phyloP scores from a whole-genome alignment of 2,797 vertebrate genomes.

The Labeo calbasu region DNA sequence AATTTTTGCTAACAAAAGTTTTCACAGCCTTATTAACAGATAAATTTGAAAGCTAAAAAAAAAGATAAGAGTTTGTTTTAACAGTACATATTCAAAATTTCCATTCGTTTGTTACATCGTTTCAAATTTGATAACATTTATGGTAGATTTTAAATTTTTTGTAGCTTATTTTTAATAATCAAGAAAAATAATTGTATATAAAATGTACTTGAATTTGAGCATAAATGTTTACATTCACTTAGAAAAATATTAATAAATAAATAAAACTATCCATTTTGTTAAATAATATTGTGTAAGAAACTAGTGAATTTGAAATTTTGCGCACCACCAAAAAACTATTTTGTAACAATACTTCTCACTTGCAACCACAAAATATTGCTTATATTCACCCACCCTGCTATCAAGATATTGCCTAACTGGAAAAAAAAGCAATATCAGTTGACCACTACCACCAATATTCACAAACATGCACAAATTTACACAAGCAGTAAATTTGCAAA shows the following conservation, averaged over 20 bases:
- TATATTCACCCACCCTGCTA: not conserved
- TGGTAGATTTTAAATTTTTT: not conserved
- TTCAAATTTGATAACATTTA: no score
- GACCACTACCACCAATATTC: not conserved
- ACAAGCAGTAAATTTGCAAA: not conserved
- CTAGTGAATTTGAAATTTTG: not conserved
- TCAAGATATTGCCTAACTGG: not conserved
- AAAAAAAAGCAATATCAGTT: not conserved
- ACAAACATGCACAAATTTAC: not conserved
- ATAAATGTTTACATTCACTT: not conserved
- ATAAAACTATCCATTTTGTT: no score
- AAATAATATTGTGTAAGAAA: not conserved
- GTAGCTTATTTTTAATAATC: not conserved
- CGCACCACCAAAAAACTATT: not conserved
- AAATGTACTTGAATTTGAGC: not conserved
- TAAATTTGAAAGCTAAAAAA: not conserved
- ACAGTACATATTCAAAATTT: not conserved
- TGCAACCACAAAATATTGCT: not conserved
- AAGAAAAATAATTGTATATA: not conserved
- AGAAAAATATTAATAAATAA: not conserved
- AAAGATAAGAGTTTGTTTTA: not conserved
- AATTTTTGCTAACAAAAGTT: not conserved
- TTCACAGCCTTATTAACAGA: not conserved
- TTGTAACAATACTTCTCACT: not conserved
- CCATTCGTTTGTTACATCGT: not conserved